Base-by-base conservation (phyloP, 2,888 invertebrate genomes). In the Drosophila multiciliata region DNA sequence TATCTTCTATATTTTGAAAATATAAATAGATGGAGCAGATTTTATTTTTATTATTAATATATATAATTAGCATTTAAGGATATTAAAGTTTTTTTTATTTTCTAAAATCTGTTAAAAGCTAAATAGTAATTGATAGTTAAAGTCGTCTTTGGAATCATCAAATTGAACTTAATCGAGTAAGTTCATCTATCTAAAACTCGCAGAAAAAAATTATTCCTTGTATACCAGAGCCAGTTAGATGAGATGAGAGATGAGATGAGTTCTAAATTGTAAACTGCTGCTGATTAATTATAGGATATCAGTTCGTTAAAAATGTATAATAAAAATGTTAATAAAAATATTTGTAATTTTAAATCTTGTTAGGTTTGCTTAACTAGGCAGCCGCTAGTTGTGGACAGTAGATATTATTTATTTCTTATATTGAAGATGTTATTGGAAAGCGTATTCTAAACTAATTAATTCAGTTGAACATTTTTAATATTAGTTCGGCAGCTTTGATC, bases 1-100 rank as follows among this genome's bases (percentile, higher is more conserved):
- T 35, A 26, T 20, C 12, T 35, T 12, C 12, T 26, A 36, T 53
- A 8, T 17, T 2, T 12, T 29, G n/a, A n/a, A 61, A 3, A 48
- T 36, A 20, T 8, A 15, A 64, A 38, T 49, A 38, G 9, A 8
- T n/a, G 0, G 4, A 62, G 26, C 69, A n/a, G 57, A 61, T 69
- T 55, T 54, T 6, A 26, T 59, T 60, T 29, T 26, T 35, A 26
- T 15, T 45, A 29, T 2, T 23, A 23, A 23, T 23, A 23, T 23
- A 23, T 2, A 23, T 1, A 23, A 23, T 23, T 23, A 23, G 23
- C 35, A 35, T 1, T 35, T 12, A 35, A 35, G 12, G 35, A 35
- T 35, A 4, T 5, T 35, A 35, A 12, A 35, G 15, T 15, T 36
- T 7, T 36, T 36, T 6, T 3, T 0, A 17, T 36, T 36, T 36